Evolutionary conservation across 2,113 vertebrate species (phyloP), one percentile per base, ranked within the genome.

Genomic region (Globicephala melas): DNA sequence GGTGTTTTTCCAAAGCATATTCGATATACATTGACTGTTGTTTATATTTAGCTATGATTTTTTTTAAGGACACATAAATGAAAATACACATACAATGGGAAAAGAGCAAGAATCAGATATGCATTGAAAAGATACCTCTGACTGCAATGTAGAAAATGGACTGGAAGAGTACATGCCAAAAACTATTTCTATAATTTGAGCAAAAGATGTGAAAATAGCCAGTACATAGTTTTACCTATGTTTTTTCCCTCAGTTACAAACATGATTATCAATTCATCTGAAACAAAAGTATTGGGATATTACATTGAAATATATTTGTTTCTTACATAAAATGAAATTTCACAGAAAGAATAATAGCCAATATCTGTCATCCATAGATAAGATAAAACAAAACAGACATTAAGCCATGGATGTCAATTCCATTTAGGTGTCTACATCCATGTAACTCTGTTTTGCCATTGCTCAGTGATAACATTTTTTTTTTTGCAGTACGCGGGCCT

Each of bases 291-390:
- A 94, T 44, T 65, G 21, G 13, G 26, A 77, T 65, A 97, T 25
- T 67, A 80, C 67, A 63, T 55, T 73, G 60, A 96, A 84, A 81
- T 3, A 71, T 65, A 50, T 74, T 97, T 93, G 17, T 90, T 94
- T 94, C 63, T 95, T 65, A 95, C 9, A 71, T 73, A 96, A 92
- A 94, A 81, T 76, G 23, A 87, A 97, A 95, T 44, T 95, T 96
- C 53, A 74, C 20, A 92, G 50, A 91, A 92, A 86, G 12, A 71
- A 95, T 90, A 93, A 70, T 26, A 89, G 31, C 8, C 50, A 84
- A 63, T 53, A 87, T 25, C 15, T 83, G 38, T 60, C 74, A 83
- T 58, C 28, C 25, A 97, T 63, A 63, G 47, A 60, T 95, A 67
- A 93, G 17, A 41, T 41, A 89, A 91, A 86, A 92, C 20, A 94